Base-by-base conservation (phyloP, 2,113 vertebrate genomes). In the Lycocorax pyrrhopterus region DNA sequence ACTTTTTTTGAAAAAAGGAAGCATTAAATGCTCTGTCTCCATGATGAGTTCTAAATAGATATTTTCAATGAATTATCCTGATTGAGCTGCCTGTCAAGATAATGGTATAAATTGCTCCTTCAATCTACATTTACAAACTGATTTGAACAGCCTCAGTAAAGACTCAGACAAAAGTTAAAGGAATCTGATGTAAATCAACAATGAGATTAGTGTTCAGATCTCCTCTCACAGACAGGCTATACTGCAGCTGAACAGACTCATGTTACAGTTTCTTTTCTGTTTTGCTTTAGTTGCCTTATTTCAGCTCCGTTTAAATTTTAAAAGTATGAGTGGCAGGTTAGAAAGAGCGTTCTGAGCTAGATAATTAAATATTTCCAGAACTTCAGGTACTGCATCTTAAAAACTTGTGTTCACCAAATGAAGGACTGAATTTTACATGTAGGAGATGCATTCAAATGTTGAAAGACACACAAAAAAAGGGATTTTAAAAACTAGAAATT, bases 121-220 rank as follows among this genome's bases (percentile, higher is more conserved):
- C 95, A 91, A 75, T 90, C 89, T 90, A 72, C 76, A 53, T 96
- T 97, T 97, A 68, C 95, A 96, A 96, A 96, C 76, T 90, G 80
- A 87, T 90, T 94, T 92, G 87, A 97, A 88, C 92, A 96, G 90
- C 75, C 92, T 90, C 59, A 67, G 64, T 80, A 95, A 89, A 84
- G 62, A 89, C 62, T 53, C 84, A 12, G 66, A 81, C 66, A 74
- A 85, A 97, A 94, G 81, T 91, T 87, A 82, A 93, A 96, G 52
- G 85, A 94, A 87, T 94, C 64, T 89, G 94, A 96, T 96, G 91
- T 80, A 96, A 96, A 96, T 89, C 93, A 95, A 92, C 82, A 84
- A 69, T 58, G 71, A 96, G 86, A 96, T 96, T 94, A 96, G 93
- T 94, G 96, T 93, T 94, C 88, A 29, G 69, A 80, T 94, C 64